Conservation (phyloP, 2,113 vertebrate species). For the Sylvietta virens region DNA sequence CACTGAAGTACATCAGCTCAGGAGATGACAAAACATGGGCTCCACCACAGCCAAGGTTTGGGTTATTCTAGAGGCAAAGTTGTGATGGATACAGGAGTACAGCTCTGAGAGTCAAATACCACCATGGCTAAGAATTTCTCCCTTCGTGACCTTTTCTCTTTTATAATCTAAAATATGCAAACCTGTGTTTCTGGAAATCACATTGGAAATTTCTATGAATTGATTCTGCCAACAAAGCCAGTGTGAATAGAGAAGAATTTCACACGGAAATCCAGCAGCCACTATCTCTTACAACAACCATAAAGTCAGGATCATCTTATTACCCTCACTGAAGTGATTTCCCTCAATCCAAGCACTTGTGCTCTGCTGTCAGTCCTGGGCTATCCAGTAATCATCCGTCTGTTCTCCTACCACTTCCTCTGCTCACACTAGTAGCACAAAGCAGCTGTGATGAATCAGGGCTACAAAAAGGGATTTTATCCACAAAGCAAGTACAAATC, state of each 20-base stretch:
- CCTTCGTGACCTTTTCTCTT: neutral
- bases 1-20: neutral
- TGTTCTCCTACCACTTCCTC: neutral
- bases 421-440: neutral
- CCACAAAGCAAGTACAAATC: slow-evolving; percentile 40
- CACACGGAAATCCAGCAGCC: neutral
- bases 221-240: neutral
- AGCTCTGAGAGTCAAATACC: neutral
- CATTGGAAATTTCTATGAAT: neutral
- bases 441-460: slow-evolving; percentile 24
- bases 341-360: neutral
- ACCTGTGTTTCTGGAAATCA: neutral
- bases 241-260: neutral
- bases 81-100: neutral
- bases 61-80: neutral
- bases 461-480: neutral
- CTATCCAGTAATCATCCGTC: neutral
- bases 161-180: neutral
- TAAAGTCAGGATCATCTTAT: neutral
- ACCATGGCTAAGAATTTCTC: neutral
- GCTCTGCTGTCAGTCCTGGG: neutral
- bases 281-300: neutral
- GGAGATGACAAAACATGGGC: neutral
- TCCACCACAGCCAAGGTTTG: neutral
- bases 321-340: neutral